phyloP scores from a whole-genome alignment of 2,797 vertebrate genomes.

The Dipus sagitta region DNA sequence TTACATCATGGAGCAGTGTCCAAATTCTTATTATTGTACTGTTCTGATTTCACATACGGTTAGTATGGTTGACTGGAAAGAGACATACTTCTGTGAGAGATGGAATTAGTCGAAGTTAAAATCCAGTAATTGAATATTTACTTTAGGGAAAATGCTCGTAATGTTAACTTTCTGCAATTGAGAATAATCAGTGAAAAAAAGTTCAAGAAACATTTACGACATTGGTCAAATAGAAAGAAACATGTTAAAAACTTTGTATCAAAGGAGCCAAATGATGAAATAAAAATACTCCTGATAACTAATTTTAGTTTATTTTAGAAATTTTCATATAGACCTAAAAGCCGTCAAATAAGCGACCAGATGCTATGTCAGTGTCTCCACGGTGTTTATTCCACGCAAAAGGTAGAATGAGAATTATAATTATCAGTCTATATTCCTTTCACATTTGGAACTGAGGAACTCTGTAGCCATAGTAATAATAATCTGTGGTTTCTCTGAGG shows the following conservation, averaged over 20 bases:
- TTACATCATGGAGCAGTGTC: background rate
- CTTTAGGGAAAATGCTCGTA: conserved; percentile 48
- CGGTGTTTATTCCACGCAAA: background rate
- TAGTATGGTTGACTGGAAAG: background rate
- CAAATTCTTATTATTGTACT: background rate
- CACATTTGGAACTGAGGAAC: conserved; percentile 21
- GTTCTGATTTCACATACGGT: background rate
- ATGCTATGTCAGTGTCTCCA: background rate
- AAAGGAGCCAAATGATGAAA: conserved; percentile 38
- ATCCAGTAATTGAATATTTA: conserved; percentile 38
- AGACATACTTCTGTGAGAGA: background rate
- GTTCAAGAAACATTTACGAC: conserved; percentile 11
- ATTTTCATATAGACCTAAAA: background rate
- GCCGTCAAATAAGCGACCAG: conserved; percentile 1
- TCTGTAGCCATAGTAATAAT: conserved; percentile 11
- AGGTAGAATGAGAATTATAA: background rate
- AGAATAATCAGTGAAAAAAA: conserved; percentile 44
- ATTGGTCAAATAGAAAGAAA: conserved; percentile 33
- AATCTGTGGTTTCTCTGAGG: background rate
- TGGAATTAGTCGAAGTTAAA: background rate
- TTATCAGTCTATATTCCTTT: conserved; percentile 5
- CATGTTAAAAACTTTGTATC: conserved; percentile 31
- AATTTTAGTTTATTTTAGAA: conserved; percentile 37
- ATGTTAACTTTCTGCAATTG: conserved; percentile 3
- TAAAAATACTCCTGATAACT: background rate